Conservation (phyloP, 2,113 vertebrate genomes). For the Parus major region DNA sequence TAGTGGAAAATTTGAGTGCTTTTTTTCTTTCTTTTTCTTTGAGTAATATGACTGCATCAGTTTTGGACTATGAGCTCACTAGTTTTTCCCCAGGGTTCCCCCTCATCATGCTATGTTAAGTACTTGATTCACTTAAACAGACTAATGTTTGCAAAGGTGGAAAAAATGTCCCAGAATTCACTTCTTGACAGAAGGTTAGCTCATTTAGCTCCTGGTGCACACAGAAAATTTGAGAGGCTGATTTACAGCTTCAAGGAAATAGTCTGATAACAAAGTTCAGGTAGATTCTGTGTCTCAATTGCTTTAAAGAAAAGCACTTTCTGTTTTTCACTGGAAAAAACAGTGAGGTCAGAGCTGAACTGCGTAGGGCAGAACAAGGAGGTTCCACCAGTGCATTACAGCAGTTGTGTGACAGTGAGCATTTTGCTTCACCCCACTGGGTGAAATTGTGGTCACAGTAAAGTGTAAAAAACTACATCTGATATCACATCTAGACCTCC, state of each 20-base stretch:
- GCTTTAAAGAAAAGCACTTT: background rate
- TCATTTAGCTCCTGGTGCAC: constrained; percentile 35
- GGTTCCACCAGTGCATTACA: background rate
- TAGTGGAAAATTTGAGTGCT: constrained; percentile 72
- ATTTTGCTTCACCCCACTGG: background rate
- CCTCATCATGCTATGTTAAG: constrained; percentile 65
- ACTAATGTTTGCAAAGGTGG: constrained; percentile 49
- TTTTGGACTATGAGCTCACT: constrained; percentile 70
- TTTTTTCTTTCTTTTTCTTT: constrained; percentile 52
- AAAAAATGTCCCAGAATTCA: constrained; percentile 62
- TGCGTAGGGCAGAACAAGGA: background rate
- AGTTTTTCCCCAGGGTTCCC: constrained; percentile 52
- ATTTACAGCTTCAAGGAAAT: background rate
- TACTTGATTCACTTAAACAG: constrained; percentile 66
- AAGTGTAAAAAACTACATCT: background rate
- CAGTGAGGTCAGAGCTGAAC: background rate
- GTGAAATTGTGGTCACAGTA: background rate
- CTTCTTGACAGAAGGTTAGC: constrained; percentile 49
- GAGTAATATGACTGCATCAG: constrained; percentile 59
- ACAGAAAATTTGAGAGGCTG: background rate
- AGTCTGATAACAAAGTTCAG: background rate
- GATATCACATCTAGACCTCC: background rate
- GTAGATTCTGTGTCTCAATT: background rate
- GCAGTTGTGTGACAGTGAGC: background rate
- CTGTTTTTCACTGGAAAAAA: background rate